These are phyloP conservation scores for Tyria jacobaeae DNA, from an alignment of 2,888 invertebrate species.

Conservation along the genomic window DNA sequence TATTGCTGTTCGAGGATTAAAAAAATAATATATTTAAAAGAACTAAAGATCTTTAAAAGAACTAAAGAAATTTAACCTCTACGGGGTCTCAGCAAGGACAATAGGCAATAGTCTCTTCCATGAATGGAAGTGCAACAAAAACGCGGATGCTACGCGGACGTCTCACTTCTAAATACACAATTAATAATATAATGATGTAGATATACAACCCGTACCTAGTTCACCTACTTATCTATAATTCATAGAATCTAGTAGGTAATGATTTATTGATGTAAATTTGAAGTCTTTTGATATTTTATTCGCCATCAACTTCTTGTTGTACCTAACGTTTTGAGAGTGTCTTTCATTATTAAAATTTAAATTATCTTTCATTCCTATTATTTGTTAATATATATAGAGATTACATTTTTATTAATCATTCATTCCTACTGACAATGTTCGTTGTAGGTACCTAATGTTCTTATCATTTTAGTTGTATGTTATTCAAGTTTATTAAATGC, in stretches of 20 bases:
- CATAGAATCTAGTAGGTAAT: neutral
- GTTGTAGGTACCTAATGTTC: too few relatives aligned
- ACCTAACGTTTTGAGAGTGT: too few relatives aligned
- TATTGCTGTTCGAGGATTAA: neutral
- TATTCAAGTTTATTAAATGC: slow-evolving; percentile 32
- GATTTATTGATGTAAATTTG: too few relatives aligned
- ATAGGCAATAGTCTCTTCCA: slow-evolving; percentile 61
- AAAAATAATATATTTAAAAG: slow-evolving; percentile 35
- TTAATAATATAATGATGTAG: slow-evolving; percentile 46
- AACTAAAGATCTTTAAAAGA: slow-evolving; percentile 34
- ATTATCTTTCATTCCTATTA: too few relatives aligned
- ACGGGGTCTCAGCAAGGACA: slow-evolving; percentile 60
- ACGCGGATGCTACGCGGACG: slow-evolving; percentile 67
- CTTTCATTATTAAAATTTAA: too few relatives aligned
- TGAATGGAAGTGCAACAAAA: slow-evolving; percentile 70
- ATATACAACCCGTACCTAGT: neutral
- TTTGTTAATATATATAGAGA: too few relatives aligned
- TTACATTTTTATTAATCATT: too few relatives aligned
- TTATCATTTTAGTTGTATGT: neutral
- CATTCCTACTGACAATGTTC: too few relatives aligned
- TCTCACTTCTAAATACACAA: slow-evolving; percentile 50
- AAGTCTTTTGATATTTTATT: too few relatives aligned
- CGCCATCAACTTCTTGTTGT: too few relatives aligned
- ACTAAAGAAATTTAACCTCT: slow-evolving; percentile 41
- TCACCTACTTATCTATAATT: neutral